These are phyloP conservation scores for Onychomys torridus DNA, from an alignment of 2,797 vertebrate species.

Conservation along the genomic window DNA sequence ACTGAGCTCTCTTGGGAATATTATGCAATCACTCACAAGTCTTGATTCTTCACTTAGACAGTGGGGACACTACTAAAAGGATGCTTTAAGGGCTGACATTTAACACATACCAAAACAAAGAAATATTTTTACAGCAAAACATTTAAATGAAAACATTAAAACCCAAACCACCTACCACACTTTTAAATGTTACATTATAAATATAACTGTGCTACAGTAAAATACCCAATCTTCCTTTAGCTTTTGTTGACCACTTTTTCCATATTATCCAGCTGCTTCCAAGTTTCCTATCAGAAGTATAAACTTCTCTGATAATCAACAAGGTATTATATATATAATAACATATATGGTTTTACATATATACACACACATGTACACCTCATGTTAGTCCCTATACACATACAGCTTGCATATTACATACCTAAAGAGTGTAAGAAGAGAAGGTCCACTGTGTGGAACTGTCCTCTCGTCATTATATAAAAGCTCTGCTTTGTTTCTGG, in stretches of 20 bases:
- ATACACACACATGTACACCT: too few relatives aligned
- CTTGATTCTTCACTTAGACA: neutral
- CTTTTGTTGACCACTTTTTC: neutral
- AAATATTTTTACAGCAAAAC: slow-evolving; percentile 57
- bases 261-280: neutral
- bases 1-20: neutral
- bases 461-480: slow-evolving; percentile 89
- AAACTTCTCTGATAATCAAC: slow-evolving; percentile 24
- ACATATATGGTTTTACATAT: neutral
- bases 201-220: neutral
- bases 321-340: neutral
- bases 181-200: neutral
- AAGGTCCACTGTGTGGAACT: slow-evolving; percentile 82
- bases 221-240: slow-evolving; percentile 15
- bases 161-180: neutral
- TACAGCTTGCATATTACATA: slow-evolving; percentile 78
- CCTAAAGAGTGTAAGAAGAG: slow-evolving; percentile 92
- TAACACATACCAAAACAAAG: neutral
- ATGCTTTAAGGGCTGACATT: neutral
- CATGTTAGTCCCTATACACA: neutral
- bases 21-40: neutral
- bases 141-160: neutral
- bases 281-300: slow-evolving; percentile 22
- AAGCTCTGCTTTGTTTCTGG: slow-evolving; percentile 92
- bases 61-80: neutral